Evolutionary conservation across 2,888 invertebrate species (phyloP), one percentile per base, ranked within the genome.

Genomic region (Lepidocyrtinus sp.): DNA sequence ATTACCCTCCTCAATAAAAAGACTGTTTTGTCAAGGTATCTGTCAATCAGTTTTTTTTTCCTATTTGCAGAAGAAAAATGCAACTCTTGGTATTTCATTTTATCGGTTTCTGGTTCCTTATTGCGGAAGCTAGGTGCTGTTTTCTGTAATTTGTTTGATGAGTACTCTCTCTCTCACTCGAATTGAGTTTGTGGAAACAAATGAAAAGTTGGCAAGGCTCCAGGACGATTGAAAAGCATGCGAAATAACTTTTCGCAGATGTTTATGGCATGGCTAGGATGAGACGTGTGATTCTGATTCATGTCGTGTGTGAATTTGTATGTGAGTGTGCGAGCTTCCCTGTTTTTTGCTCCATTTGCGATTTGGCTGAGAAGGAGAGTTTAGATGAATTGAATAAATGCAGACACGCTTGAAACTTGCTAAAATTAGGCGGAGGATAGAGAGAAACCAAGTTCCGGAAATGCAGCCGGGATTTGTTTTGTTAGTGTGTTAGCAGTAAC

Each of bases 341-440:
- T 75, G 80, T 80, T 80, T 79, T 80, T 80, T 80, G 74, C 75
- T 80, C 80, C 74, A 75, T 80, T 80, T 80, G 74, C 75, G 80
- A 80, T 80, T 80, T 80, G 80, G 80, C 80, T 61, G 36, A 36
- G 36, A 36, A 22, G 22, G 15, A 64, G n/a, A n/a, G n/a, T n/a
- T n/a, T n/a, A n/a, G n/a, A n/a, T n/a, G n/a, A n/a, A n/a, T n/a
- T n/a, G n/a, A n/a, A n/a, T n/a, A 72, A 70, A 67, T 70, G 70
- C 69, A n/a, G n/a, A n/a, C n/a, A 68, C 50, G 68, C 64, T 65
- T 50, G n/a, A n/a, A n/a, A 26, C 74, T 80, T 75, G 82, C 82
- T 82, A 75, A 82, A 82, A 82, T 75, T 82, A 82, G 82, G 75
- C 64, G 67, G n/a, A n/a, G n/a, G n/a, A n/a, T n/a, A n/a, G n/a